Conservation (phyloP, 1,140 invertebrate genomes). For the Euura saliciscinereae region DNA sequence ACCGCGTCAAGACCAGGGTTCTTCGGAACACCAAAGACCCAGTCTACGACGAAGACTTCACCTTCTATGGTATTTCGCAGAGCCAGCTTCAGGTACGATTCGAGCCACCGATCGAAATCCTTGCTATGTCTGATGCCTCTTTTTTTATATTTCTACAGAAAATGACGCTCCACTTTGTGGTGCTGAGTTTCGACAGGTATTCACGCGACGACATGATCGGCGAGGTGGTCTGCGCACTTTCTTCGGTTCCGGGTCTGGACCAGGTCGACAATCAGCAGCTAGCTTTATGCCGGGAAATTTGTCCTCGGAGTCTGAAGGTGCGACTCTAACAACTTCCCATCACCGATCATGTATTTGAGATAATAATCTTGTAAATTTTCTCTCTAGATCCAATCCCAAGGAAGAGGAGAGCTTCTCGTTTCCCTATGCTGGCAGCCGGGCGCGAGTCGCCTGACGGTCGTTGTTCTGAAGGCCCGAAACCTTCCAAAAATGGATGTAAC, state of each 20-base stretch:
- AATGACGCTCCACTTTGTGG: conserved; percentile 91
- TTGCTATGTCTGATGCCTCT: background rate
- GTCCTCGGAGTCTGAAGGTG: conserved; percentile 86
- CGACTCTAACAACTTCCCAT: conserved; percentile 21
- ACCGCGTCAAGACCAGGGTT: conserved; percentile 93
- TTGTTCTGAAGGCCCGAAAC: conserved; percentile 91
- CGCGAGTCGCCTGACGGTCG: conserved; percentile 85
- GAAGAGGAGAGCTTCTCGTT: conserved; percentile 87
- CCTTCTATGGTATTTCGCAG: conserved; percentile 89
- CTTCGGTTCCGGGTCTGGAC: conserved; percentile 74
- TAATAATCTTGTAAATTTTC: conserved; percentile 6
- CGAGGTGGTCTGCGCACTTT: conserved; percentile 89
- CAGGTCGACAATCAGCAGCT: conserved; percentile 79
- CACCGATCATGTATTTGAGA: background rate
- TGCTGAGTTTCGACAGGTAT: conserved; percentile 96
- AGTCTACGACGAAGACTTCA: conserved; percentile 96
- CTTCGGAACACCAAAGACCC: conserved; percentile 91
- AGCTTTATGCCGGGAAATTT: conserved; percentile 81
- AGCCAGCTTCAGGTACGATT: conserved; percentile 73
- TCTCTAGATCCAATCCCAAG: conserved; percentile 81
- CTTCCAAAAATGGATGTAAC: conserved; percentile 95
- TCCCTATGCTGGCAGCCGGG: conserved; percentile 95
- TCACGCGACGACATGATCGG: conserved; percentile 97
- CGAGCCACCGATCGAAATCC: background rate
- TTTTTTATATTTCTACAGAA: conserved; percentile 60